Conservation (phyloP, 1,140 invertebrate genomes). For the Coptotermes formosanus region DNA sequence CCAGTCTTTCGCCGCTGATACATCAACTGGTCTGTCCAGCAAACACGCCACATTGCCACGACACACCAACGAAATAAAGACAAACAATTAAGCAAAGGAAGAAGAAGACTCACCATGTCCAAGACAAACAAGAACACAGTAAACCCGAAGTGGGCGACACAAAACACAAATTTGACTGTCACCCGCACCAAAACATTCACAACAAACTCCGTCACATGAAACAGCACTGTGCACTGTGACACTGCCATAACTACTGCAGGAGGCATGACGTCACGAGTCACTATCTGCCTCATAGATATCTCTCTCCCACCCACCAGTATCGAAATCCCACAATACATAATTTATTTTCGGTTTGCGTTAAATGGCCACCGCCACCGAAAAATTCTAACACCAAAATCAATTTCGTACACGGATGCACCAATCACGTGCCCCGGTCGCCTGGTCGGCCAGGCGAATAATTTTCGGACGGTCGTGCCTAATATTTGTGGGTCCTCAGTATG, state of each 20-base stretch:
- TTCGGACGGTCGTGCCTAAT: no score
- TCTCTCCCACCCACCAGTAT: background rate
- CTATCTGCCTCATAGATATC: background rate
- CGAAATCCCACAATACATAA: no score
- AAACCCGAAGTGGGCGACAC: background rate
- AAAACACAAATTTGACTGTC: background rate
- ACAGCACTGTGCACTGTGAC: background rate
- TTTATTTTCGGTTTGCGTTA: no score
- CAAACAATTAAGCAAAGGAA: background rate
- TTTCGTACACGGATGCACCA: no score
- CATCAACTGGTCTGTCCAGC: no score
- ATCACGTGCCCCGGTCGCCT: no score
- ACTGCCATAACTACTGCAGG: background rate
- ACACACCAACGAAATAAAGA: background rate
- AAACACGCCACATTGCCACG: background rate
- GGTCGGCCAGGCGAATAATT: no score
- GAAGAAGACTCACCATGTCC: background rate
- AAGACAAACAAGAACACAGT: background rate
- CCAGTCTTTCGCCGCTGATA: background rate
- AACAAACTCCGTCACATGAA: background rate
- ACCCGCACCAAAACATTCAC: background rate
- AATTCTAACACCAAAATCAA: no score
- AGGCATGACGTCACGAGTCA: background rate
- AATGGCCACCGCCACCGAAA: no score
- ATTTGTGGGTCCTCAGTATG: no score